Evolutionary conservation across 2,888 invertebrate species (phyloP).

Genomic region (Antheraea yamamai): DNA sequence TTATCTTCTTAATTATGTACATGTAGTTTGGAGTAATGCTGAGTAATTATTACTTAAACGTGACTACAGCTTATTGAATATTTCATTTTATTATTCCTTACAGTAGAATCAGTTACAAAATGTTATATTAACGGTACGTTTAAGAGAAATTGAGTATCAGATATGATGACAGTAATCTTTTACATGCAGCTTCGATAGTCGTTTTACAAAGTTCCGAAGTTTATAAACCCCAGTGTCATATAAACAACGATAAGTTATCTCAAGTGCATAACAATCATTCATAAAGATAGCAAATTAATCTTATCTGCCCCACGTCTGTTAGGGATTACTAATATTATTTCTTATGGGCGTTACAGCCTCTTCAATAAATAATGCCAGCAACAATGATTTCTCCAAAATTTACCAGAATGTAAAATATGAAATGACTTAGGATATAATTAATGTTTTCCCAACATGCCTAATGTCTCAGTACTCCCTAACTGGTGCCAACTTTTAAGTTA

Average conservation of each 20-base stretch:
- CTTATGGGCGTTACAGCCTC: neutral
- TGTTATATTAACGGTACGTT: neutral
- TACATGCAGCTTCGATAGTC: neutral
- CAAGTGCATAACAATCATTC: neutral
- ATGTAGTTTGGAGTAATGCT: neutral
- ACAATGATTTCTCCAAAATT: neutral
- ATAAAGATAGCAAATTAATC: neutral
- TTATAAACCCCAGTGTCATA: neutral
- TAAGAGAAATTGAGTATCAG: neutral
- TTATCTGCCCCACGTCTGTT: neutral
- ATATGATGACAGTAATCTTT: neutral
- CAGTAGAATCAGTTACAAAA: neutral
- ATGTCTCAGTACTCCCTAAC: no score
- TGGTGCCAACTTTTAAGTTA: no score
- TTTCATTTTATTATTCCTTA: neutral
- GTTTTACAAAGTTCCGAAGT: neutral
- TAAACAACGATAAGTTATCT: slow-evolving; percentile 1
- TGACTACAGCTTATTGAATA: neutral
- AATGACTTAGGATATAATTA: neutral
- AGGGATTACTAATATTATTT: neutral
- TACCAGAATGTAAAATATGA: neutral
- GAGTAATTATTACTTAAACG: neutral
- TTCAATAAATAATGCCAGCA: neutral
- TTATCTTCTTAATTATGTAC: neutral
- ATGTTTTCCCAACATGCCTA: neutral